Conservation (phyloP, 1,140 invertebrate genomes). For the Pogonomyrmex californicus region DNA sequence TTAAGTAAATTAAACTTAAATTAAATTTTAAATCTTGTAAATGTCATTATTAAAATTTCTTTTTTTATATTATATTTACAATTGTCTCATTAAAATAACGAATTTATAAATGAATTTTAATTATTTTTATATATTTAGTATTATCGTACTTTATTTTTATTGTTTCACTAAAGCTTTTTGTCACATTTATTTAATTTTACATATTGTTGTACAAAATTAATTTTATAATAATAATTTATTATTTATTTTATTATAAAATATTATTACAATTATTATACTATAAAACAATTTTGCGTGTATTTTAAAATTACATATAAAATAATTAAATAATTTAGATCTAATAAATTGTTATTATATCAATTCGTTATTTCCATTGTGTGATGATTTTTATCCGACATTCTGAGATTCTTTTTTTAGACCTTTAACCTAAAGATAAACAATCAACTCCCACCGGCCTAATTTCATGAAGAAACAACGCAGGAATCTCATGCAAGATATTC, state of each 20-base stretch:
- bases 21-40: not conserved
- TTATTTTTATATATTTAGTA: not conserved
- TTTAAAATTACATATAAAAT: not conserved
- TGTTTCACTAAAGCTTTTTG: not conserved
- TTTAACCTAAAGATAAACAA: slow-evolving; percentile 27
- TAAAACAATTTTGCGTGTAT: not conserved
- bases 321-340: not conserved
- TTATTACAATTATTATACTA: not conserved
- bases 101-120: not conserved
- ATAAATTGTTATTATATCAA: not conserved
- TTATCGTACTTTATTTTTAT: not conserved
- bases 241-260: not conserved
- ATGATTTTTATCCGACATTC: not conserved
- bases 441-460: slow-evolving; percentile 23
- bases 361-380: not conserved
- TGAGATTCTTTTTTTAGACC: not conserved
- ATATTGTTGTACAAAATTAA: too few relatives aligned
- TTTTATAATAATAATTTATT: too few relatives aligned
- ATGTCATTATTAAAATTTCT: not conserved
- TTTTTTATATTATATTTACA: not conserved
- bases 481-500: slow-evolving; percentile 49
- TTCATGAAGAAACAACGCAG: not conserved
- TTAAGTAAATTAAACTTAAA: not conserved
- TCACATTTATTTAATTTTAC: not conserved
- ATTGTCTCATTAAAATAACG: not conserved